These are phyloP conservation scores for Suncus etruscus DNA, from an alignment of 2,113 vertebrate species.

Conservation along the genomic window DNA sequence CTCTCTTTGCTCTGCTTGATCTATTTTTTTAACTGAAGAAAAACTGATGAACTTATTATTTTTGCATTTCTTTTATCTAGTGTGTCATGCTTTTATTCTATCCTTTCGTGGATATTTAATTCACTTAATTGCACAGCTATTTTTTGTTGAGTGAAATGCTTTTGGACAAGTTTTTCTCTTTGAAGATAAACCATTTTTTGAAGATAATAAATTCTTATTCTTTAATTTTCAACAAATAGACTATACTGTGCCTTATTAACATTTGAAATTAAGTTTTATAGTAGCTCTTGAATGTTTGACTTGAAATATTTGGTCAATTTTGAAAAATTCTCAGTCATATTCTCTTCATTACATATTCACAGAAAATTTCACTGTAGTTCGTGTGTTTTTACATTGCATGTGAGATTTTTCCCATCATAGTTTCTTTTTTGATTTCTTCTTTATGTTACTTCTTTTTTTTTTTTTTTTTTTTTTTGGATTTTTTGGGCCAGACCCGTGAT, in stretches of 20 bases:
- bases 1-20: neutral
- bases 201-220: neutral
- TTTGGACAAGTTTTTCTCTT: neutral
- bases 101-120: neutral
- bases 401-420: neutral
- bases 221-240: neutral
- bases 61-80: neutral
- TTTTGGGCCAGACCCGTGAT: no score
- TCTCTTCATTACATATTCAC: neutral
- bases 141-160: conserved; percentile 22
- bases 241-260: neutral
- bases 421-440: neutral
- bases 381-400: neutral
- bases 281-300: neutral
- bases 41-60: neutral
- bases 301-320: conserved; percentile 24
- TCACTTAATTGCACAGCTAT: neutral
- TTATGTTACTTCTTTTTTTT: neutral
- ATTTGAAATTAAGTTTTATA: neutral
- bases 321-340: neutral
- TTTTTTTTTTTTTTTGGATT: no score
- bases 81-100: neutral
- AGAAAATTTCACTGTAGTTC: neutral
- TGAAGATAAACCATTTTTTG: neutral
- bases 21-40: neutral